phyloP scores from a whole-genome alignment of 2,888 invertebrate species.

The Drosophila neoperkinsi region DNA sequence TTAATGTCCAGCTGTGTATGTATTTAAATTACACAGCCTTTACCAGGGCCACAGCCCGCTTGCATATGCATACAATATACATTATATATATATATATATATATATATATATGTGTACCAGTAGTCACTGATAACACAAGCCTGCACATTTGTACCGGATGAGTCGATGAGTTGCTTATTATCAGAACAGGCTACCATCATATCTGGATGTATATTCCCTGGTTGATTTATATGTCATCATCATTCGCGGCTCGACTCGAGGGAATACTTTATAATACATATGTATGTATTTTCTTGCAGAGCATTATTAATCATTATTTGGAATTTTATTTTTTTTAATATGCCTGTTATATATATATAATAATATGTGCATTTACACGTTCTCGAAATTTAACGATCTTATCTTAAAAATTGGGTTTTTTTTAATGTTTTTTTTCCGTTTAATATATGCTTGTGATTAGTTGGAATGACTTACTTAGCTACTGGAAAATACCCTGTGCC shows the following conservation, averaged over 20 bases:
- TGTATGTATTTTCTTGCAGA: not conserved
- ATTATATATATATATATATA: not conserved
- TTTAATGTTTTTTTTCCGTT: not conserved
- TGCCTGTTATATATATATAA: not conserved
- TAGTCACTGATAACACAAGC: constrained; percentile 3
- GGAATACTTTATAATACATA: not conserved
- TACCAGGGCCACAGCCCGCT: not conserved
- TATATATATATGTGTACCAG: not conserved
- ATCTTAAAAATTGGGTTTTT: not conserved
- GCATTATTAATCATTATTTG: not conserved
- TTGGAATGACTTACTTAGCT: not conserved
- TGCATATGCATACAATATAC: not conserved
- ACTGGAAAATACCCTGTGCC: not conserved
- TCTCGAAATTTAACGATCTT: not conserved
- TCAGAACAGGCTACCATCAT: not conserved
- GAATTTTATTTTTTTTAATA: not conserved
- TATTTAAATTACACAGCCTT: constrained; percentile 16
- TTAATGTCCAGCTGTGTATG: not conserved
- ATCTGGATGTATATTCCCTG: not conserved
- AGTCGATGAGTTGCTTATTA: constrained; percentile 5
- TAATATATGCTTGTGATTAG: not conserved
- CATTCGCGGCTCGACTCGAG: not conserved
- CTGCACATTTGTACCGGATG: not conserved
- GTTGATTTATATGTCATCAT: not conserved
- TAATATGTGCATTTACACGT: not conserved